Conservation (phyloP, 2,888 invertebrate genomes). For the Glaucopsyche alexis region DNA sequence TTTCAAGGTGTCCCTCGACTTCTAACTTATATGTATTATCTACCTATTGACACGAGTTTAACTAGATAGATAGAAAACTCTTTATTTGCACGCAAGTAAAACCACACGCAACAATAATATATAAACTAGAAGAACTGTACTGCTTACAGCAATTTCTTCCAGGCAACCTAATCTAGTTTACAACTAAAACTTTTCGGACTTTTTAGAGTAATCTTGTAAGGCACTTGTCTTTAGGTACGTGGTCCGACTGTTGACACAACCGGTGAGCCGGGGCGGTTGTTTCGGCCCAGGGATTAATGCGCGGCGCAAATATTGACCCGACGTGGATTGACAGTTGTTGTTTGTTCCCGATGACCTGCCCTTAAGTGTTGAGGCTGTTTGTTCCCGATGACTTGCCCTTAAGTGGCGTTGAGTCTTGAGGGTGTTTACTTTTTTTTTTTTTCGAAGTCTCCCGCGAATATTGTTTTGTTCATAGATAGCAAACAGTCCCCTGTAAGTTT, state of each 20-base stretch:
- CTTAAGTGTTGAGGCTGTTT: conserved; percentile 68
- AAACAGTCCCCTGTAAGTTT: conserved; percentile 38
- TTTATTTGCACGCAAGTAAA: too few relatives aligned
- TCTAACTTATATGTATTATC: too few relatives aligned
- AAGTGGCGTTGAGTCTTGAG: conserved; percentile 69
- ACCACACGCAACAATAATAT: too few relatives aligned
- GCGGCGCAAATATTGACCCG: conserved; percentile 77
- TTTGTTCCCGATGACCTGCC: conserved; percentile 77
- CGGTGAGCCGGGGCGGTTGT: conserved; percentile 41
- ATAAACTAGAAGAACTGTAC: too few relatives aligned
- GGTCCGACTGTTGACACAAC: conserved; percentile 37
- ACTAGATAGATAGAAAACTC: too few relatives aligned
- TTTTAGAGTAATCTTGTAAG: not conserved
- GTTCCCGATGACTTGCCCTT: conserved; percentile 63
- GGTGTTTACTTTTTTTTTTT: conserved; percentile 50
- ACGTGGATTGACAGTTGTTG: conserved; percentile 79
- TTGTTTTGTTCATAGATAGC: conserved; percentile 57
- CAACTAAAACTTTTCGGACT: not conserved
- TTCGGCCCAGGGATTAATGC: conserved; percentile 72
- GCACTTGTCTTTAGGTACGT: conserved; percentile 36
- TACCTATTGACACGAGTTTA: too few relatives aligned
- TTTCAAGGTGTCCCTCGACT: too few relatives aligned
- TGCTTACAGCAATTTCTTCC: too few relatives aligned
- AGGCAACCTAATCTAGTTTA: too few relatives aligned
- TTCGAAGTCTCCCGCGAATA: conserved; percentile 44